These are phyloP conservation scores for Cercocebus atys DNA, from an alignment of 2,113 vertebrate genomes.

Conservation along the genomic window DNA sequence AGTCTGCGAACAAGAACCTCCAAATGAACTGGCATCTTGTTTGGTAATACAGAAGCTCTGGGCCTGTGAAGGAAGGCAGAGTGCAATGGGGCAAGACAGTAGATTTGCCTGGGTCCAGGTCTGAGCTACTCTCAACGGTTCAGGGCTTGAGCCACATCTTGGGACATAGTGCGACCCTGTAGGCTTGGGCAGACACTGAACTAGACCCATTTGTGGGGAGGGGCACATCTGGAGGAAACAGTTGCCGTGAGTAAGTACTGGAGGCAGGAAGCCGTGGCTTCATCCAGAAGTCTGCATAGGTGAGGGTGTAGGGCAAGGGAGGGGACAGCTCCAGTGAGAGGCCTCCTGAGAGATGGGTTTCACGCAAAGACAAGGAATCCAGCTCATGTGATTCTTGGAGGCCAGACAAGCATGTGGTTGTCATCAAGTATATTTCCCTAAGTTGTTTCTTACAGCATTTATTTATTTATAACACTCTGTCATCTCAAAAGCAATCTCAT, in stretches of 20 bases:
- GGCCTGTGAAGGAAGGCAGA: background rate
- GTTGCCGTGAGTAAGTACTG: background rate
- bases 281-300: background rate
- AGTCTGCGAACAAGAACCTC: background rate
- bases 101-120: background rate
- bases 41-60: background rate
- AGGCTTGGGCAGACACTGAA: background rate
- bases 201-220: background rate
- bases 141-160: background rate
- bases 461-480: conserved; percentile 51
- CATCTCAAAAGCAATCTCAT: background rate
- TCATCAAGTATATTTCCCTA: background rate
- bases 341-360: background rate
- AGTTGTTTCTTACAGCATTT: background rate
- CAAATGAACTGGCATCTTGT: background rate
- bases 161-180: background rate
- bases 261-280: background rate
- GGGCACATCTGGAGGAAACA: background rate
- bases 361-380: background rate
- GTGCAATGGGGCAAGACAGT: background rate
- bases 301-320: background rate
- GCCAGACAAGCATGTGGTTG: background rate
- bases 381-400: background rate
- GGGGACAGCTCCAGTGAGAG: background rate
- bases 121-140: background rate